Evolutionary conservation across 2,888 invertebrate genomes (phyloP).

Genomic region (Cephus spinipes): DNA sequence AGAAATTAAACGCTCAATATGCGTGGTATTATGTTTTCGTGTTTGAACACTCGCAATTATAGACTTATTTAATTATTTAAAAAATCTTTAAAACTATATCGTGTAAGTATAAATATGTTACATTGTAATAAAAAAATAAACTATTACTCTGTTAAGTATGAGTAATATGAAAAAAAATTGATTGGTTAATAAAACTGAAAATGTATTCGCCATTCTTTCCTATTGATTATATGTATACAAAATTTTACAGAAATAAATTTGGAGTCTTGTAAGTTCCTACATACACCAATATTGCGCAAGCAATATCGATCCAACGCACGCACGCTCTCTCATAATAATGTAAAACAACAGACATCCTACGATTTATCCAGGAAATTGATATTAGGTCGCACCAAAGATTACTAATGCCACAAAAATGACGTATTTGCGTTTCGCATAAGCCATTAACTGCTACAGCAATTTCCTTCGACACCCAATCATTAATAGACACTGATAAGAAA

Average conservation of each 20-base stretch:
- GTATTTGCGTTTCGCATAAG: background rate
- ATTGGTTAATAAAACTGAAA: too few species aligned
- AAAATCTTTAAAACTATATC: too few species aligned
- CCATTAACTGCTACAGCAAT: background rate
- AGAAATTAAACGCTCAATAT: background rate
- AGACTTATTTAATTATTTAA: background rate
- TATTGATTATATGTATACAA: background rate
- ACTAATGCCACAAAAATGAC: background rate
- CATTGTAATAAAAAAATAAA: too few species aligned
- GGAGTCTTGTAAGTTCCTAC: background rate
- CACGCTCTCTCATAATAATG: background rate
- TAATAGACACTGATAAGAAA: background rate
- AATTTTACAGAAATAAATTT: background rate
- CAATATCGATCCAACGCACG: background rate
- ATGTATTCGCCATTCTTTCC: background rate
- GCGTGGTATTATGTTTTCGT: background rate
- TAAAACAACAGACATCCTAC: background rate
- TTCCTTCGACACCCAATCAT: background rate
- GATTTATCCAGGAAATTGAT: background rate
- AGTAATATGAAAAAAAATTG: too few species aligned
- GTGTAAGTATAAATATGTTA: too few species aligned
- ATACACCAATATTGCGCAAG: background rate
- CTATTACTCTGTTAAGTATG: too few species aligned
- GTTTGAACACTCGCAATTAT: background rate
- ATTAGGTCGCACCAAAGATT: background rate